Base-by-base conservation (phyloP, 2,888 invertebrate species). In the Melieria crassipennis region DNA sequence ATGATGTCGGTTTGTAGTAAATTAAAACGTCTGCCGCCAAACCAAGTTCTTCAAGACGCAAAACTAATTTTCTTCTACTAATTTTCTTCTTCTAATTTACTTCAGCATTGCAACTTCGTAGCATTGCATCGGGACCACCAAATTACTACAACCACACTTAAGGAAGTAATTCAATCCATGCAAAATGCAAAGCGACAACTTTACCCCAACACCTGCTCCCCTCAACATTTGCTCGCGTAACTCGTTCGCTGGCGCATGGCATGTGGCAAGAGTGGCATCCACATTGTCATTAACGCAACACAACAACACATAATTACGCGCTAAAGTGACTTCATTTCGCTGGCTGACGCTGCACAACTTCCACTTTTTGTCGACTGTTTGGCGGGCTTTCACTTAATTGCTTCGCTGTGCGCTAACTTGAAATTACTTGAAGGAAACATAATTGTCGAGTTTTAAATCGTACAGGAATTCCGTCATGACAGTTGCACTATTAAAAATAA, bases 221-320 rank as follows among this genome's bases (percentile, higher is more conserved):
- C 30, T 30, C 30, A 30, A 30, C 30, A 30, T 30, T 30, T 30
- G 30, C 30, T 30, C 30, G 30, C 30, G 30, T 30, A 30, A 30
- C 30, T 30, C 30, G 30, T 30, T 30, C 30, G 30, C 30, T 10
- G 42, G 61, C 10, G 11, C 11, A 1, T 30, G 9, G 6, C 13
- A 58, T 58, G 58, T 9, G 10, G 42, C 30, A 58, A 58, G 30
- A 58, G 58, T 30, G 5, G 30, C 58, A 58, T 30, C 58, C 10
- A 13, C 58, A 42, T 30, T 30, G 16, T 30, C 58, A 16, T 5
- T 30, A 58, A 7, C 11, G n/a, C 5, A 52, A 11, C 11, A 2
- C 52, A 61, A 61, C 61, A 43, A 61, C 11, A 61, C 45, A 61
- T 61, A 61, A 61, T 61, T 61, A 61, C 61, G 45, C 61, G 61